Base-by-base conservation (phyloP, 1,140 invertebrate genomes). In the Spodoptera litura region DNA sequence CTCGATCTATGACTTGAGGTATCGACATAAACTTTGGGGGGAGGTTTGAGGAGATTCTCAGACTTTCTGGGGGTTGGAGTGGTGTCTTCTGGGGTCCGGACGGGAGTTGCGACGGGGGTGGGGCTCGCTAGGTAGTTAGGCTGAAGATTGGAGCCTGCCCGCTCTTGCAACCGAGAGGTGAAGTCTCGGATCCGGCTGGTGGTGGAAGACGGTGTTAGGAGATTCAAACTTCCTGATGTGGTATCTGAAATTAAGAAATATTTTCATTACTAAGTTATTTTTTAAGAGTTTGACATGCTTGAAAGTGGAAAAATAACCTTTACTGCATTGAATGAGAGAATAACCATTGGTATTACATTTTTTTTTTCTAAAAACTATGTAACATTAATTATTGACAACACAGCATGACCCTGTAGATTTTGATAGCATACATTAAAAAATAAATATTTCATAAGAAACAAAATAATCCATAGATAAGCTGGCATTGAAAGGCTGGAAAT, bases 141-240 rank as follows among this genome's bases (percentile, higher is more conserved):
- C 10, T 88, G 89, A 9, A 85, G 84, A 35, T 88, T 91, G 38
- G 92, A 91, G 62, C 86, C 93, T 78, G 88, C 95, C 83, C 92
- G 93, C 89, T 95, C 94, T 58, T 95, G 93, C 61, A 96, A 94
- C 49, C 95, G 94, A 3, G 95, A 94, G 15, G 95, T 96, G 87
- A 96, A 96, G 78, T 96, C 95, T 49, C 93, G 89, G 61, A 95
- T 95, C 49, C 95, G 94, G 79, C 95, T 95, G 78, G 95, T 95
- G 1, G 95, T 95, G 2, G 95, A 96, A n/a, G 95, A 94, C 12
- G 95, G 95, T n/a, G 95, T 95, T 56, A 95, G 89, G 85, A 96
- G 92, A 85, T 95, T 95, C 74, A 96, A 85, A 81, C 95, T 96
- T 78, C 95, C 95, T 12, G 94, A 95, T 85, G 95, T 95, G 56